Evolutionary conservation across 2,113 vertebrate species (phyloP).

Genomic region (Boulengeromyrus knoepffleri): DNA sequence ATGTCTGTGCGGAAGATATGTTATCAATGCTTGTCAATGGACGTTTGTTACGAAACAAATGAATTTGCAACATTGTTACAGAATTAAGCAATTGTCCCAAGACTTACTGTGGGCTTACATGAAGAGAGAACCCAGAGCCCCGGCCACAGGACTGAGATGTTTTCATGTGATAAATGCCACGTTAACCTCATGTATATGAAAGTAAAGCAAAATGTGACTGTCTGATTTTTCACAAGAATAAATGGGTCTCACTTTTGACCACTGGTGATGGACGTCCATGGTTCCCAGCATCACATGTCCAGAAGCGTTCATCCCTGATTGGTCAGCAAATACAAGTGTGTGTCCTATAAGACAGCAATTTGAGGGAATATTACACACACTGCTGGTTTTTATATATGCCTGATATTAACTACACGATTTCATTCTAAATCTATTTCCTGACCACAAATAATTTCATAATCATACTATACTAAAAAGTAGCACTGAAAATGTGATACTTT

Average conservation of each 20-base stretch:
- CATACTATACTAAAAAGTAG: not conserved
- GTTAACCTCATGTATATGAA: not conserved
- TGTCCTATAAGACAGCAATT: constrained; percentile 55
- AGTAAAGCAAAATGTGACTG: not conserved
- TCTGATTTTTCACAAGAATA: constrained; percentile 5
- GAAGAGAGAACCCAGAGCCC: not conserved
- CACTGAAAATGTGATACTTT: not conserved
- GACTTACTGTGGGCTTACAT: not conserved
- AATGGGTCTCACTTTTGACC: constrained; percentile 73
- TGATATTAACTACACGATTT: not conserved
- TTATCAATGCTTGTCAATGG: not conserved
- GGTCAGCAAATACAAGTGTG: constrained; percentile 81
- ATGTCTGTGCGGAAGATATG: not conserved
- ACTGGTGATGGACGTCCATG: constrained; percentile 92
- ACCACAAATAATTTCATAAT: not conserved
- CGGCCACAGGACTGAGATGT: not conserved
- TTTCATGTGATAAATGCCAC: not conserved
- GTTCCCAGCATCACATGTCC: constrained; percentile 91
- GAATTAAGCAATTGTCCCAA: not conserved
- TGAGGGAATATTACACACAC: constrained; percentile 2
- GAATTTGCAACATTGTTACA: not conserved
- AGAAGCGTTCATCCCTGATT: constrained; percentile 81
- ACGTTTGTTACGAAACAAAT: too few relatives aligned
- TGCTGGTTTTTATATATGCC: not conserved
- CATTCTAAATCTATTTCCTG: not conserved